phyloP scores from a whole-genome alignment of 1,140 invertebrate species.

The Nasonia giraulti region DNA sequence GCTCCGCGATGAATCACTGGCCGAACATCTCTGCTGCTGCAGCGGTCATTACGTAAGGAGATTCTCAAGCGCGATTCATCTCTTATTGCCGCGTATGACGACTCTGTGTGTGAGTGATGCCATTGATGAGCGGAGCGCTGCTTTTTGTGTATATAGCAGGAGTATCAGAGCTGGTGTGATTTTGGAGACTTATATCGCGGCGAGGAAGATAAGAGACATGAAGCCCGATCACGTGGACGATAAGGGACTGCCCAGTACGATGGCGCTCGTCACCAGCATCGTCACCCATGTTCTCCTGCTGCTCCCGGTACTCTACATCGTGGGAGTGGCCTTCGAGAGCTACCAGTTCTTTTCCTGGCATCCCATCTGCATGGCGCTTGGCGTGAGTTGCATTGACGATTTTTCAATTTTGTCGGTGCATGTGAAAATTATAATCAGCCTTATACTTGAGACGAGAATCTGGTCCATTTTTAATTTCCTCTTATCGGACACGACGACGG shows the following conservation, averaged over 20 bases:
- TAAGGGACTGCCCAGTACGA: constrained; percentile 57
- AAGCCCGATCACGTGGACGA: constrained; percentile 27
- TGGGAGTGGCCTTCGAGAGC: constrained; percentile 57
- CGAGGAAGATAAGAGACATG: neutral
- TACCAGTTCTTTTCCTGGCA: constrained; percentile 69
- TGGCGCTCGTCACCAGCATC: constrained; percentile 58
- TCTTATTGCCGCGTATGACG: neutral
- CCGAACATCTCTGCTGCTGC: constrained; percentile 5
- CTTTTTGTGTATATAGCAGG: no score
- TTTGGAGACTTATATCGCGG: no score
- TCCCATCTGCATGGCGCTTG: constrained; percentile 68
- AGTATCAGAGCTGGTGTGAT: neutral
- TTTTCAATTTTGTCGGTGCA: no score
- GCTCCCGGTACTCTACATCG: constrained; percentile 67
- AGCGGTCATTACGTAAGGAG: constrained; percentile 31
- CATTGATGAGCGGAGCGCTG: no score
- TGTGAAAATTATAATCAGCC: no score
- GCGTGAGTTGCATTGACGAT: constrained; percentile 61
- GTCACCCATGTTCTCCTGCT: constrained; percentile 66
- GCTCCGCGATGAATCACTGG: constrained; percentile 17
- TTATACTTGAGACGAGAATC: neutral
- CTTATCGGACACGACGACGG: neutral
- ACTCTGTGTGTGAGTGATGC: no score
- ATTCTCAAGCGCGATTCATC: neutral
- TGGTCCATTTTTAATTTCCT: neutral